Evolutionary conservation across 2,888 invertebrate genomes (phyloP).

Genomic region (Cremastinae sp.): DNA sequence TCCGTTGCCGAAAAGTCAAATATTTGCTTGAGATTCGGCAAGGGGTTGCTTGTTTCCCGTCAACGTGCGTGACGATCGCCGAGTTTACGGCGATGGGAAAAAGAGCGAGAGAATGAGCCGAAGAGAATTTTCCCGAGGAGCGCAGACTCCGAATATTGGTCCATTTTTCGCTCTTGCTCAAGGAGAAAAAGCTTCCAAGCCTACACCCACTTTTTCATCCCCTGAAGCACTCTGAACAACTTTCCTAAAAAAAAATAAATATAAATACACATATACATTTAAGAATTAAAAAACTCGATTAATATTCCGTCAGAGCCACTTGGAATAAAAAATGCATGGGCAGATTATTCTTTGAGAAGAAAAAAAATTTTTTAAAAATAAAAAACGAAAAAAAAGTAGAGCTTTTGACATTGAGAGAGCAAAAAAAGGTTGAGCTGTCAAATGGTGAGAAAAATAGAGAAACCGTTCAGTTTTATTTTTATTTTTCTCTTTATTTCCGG

Average conservation of each 20-base stretch:
- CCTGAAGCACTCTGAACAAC: background rate
- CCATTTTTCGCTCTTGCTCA: conserved; percentile 20
- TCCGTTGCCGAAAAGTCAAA: background rate
- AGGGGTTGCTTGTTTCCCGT: conserved; percentile 1
- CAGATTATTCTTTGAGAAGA: too few relatives aligned
- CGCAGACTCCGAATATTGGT: conserved; percentile 35
- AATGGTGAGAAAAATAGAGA: too few relatives aligned
- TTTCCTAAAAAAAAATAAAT: conserved; percentile 7
- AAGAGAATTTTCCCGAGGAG: background rate
- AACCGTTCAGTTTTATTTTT: too few relatives aligned
- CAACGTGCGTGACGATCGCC: conserved; percentile 1
- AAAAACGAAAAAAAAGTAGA: background rate
- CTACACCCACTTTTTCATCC: conserved; percentile 27
- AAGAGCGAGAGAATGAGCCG: background rate
- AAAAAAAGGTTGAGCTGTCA: background rate
- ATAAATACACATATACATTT: background rate
- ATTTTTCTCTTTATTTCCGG: conserved; percentile 38
- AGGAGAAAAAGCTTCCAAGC: conserved; percentile 23
- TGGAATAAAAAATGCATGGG: too few relatives aligned
- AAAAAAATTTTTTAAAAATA: too few relatives aligned
- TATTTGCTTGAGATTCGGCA: conserved; percentile 3
- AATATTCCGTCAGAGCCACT: too few relatives aligned
- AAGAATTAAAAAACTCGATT: too few relatives aligned
- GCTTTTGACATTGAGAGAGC: too few relatives aligned
- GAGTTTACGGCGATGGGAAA: conserved; percentile 11